phyloP scores from a whole-genome alignment of 2,797 vertebrate species.

The Scyliorhinus canicula region DNA sequence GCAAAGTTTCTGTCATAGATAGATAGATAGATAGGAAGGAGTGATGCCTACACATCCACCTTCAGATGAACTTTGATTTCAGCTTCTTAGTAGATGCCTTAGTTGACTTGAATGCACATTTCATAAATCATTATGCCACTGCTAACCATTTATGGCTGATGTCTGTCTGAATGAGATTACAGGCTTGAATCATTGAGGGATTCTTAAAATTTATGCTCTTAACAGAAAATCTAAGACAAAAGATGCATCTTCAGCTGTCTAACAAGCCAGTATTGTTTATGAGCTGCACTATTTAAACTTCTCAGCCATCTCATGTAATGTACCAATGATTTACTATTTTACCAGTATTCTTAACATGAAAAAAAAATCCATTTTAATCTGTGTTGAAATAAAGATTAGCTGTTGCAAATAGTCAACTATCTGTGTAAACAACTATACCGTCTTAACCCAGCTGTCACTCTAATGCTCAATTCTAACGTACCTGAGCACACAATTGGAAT shows the following conservation, averaged over 20 bases:
- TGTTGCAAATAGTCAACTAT: neutral
- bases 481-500: neutral
- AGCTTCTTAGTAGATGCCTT: neutral
- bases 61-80: neutral
- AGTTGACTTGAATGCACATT: neutral
- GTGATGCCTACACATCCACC: neutral
- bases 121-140: conserved; percentile 4
- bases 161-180: neutral
- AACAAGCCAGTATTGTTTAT: neutral
- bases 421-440: neutral
- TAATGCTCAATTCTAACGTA: neutral
- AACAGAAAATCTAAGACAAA: neutral
- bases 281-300: neutral
- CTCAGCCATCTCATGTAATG: neutral
- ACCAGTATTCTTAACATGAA: neutral
- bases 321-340: neutral
- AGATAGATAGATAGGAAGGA: neutral
- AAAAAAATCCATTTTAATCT: neutral
- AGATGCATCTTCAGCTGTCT: neutral
- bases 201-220: neutral
- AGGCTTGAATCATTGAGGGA: neutral
- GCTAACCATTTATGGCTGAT: neutral
- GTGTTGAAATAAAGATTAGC: neutral
- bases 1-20: neutral
- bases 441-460: neutral